These are phyloP conservation scores for Macrosoma leucophasiata DNA, from an alignment of 2,888 invertebrate genomes.

Conservation along the genomic window DNA sequence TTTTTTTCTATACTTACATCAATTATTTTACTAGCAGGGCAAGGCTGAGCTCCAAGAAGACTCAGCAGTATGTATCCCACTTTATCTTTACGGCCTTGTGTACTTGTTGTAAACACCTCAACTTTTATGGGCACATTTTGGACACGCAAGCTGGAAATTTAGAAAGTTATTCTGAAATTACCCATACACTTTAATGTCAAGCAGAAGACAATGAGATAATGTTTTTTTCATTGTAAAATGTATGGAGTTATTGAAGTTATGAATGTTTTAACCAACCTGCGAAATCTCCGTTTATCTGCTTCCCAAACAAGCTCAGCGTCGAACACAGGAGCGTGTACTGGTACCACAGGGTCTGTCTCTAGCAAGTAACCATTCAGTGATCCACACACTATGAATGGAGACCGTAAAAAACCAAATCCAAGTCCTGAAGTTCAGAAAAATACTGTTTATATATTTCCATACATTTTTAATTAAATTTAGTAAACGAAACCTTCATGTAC, in stretches of 20 bases:
- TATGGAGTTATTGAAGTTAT: conserved; percentile 2
- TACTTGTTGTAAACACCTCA: conserved; percentile 77
- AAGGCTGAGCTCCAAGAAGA: conserved; percentile 80
- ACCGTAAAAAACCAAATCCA: conserved; percentile 73
- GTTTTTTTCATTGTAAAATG: too few species aligned
- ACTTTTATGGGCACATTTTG: conserved; percentile 84
- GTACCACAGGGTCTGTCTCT: conserved; percentile 79
- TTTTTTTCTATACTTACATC: too few species aligned
- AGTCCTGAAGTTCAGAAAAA: conserved; percentile 55
- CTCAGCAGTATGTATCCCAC: conserved; percentile 83
- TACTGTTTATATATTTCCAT: neutral
- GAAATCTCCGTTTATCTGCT: conserved; percentile 80
- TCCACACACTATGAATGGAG: conserved; percentile 75
- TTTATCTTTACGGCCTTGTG: conserved; percentile 75
- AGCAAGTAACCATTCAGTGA: conserved; percentile 79
- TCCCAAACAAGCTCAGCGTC: conserved; percentile 88
- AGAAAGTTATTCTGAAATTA: neutral
- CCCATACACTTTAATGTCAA: neutral
- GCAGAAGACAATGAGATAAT: too few species aligned
- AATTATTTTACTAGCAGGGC: conserved; percentile 68
- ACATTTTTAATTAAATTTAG: neutral
- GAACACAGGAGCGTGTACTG: conserved; percentile 77
- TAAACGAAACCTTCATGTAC: conserved; percentile 37
- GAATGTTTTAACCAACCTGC: conserved; percentile 74
- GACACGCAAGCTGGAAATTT: conserved; percentile 77